These are phyloP conservation scores for Ctenodactylus gundi DNA, from an alignment of 2,113 vertebrate species.

Conservation along the genomic window DNA sequence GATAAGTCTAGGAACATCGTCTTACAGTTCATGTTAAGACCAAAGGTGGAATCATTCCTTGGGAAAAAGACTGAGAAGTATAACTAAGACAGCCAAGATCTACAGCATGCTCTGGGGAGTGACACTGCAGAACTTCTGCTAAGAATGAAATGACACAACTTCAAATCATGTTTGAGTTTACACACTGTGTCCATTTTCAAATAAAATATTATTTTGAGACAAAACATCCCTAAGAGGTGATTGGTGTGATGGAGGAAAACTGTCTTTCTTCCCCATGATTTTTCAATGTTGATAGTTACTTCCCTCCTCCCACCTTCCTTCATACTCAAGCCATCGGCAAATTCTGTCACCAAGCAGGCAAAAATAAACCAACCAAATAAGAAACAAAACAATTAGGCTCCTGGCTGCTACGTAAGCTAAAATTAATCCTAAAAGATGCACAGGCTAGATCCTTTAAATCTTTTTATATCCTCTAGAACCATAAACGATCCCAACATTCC, in stretches of 20 bases:
- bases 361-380: conserved; percentile 5
- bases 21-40: not conserved
- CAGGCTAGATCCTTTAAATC: not conserved
- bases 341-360: not conserved
- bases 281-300: not conserved
- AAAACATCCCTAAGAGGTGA: not conserved
- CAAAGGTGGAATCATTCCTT: not conserved
- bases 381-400: not conserved
- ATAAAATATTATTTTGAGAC: conserved; percentile 25
- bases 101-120: not conserved
- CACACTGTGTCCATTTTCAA: not conserved
- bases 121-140: not conserved
- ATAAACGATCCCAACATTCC: not conserved
- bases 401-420: not conserved
- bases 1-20: not conserved
- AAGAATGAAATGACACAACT: not conserved
- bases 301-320: not conserved
- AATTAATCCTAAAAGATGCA: conserved; percentile 12
- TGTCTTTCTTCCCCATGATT: not conserved
- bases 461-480: not conserved
- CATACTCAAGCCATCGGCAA: not conserved
- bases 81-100: not conserved
- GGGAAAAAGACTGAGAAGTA: not conserved
- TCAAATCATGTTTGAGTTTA: not conserved
- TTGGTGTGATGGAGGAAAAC: not conserved